Conservation (phyloP, 2,113 vertebrate genomes). For the Toxostoma redivivum region DNA sequence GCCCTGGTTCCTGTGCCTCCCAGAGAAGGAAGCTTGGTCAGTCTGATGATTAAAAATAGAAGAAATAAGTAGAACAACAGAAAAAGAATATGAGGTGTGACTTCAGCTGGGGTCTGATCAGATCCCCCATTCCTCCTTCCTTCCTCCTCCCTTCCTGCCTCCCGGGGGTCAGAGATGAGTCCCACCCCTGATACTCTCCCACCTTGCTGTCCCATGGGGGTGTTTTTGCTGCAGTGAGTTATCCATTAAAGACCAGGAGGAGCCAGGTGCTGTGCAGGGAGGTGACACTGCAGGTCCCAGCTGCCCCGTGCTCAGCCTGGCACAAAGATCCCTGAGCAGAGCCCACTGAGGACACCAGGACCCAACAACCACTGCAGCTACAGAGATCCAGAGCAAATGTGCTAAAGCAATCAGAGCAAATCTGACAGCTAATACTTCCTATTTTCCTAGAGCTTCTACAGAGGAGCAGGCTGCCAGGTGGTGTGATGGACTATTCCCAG, state of each 20-base stretch:
- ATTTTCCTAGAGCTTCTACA: neutral
- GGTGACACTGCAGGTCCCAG: neutral
- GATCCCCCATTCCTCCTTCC: neutral
- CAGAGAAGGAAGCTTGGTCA: neutral
- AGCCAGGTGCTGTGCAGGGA: neutral
- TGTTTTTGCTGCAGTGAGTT: neutral
- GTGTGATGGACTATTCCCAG: neutral
- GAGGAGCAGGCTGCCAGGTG: neutral
- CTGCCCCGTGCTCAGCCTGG: neutral
- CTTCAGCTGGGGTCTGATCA: neutral
- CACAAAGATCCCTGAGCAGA: neutral
- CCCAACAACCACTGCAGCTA: neutral
- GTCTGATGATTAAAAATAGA: neutral
- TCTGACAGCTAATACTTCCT: neutral
- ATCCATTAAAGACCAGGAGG: neutral
- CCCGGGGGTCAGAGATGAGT: rapidly evolving
- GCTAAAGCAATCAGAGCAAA: neutral
- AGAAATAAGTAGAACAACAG: neutral
- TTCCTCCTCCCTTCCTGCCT: neutral
- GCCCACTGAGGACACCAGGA: neutral
- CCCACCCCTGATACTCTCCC: neutral
- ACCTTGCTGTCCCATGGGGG: neutral
- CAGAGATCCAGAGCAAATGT: neutral
- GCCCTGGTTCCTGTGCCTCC: neutral
- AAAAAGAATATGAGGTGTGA: neutral